phyloP scores from a whole-genome alignment of 2,888 invertebrate genomes.

The Branchipolynoe longqiensis region DNA sequence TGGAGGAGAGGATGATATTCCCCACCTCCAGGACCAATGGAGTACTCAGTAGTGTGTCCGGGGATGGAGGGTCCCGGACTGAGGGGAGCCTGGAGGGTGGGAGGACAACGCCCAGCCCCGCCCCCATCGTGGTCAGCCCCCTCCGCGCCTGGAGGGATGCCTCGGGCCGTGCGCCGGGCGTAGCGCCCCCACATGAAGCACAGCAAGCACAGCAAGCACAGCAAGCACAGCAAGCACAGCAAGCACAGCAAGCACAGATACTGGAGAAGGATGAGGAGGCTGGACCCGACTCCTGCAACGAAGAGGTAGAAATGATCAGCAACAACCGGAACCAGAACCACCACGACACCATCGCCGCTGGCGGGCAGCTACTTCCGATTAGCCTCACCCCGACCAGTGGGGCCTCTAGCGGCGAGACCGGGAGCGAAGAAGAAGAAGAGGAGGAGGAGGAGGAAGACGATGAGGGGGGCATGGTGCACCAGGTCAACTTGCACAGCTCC shows the following conservation, averaged over 20 bases:
- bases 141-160: too few relatives aligned
- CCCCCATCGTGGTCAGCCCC: too few relatives aligned
- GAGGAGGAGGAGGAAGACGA: background rate
- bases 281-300: background rate
- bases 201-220: background rate
- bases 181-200: background rate
- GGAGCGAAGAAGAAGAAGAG: background rate
- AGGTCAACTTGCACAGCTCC: constrained; percentile 35
- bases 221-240: too few relatives aligned
- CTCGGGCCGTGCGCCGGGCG: background rate
- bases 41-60: too few relatives aligned
- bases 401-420: background rate
- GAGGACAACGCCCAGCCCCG: too few relatives aligned
- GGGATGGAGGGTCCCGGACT: background rate
- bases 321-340: background rate
- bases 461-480: background rate
- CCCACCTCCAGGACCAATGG: too few relatives aligned
- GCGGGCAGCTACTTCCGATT: too few relatives aligned
- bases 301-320: constrained; percentile 32
- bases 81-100: background rate
- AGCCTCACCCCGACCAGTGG: background rate
- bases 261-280: background rate
- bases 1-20: background rate
- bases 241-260: background rate
- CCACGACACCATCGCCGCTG: background rate